A percentile compares a stretch with the other conserved stretches of the same genome.
phyloP scores from a whole-genome alignment of 2,888 invertebrate genomes.

The Archips crataeganus region DNA sequence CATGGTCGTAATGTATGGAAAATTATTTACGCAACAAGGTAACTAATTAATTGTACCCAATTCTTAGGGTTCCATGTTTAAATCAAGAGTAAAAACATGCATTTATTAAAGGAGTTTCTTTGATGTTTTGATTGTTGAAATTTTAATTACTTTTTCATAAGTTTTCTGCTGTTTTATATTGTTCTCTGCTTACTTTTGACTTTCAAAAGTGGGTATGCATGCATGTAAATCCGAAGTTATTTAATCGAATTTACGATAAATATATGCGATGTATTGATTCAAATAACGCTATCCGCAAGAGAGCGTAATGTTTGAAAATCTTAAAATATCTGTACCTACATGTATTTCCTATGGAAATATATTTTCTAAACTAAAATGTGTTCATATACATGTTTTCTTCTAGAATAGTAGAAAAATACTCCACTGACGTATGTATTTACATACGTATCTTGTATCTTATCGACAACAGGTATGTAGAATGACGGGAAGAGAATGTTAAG shows the following conservation, averaged over 20 bases:
- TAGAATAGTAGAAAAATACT: background rate
- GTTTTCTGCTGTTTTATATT: background rate
- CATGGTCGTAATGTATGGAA: background rate
- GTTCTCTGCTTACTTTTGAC: too few species aligned
- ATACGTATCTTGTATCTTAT: background rate
- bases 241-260: background rate
- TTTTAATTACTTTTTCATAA: background rate
- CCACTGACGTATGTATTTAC: background rate
- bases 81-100: too few species aligned
- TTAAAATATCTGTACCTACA: background rate
- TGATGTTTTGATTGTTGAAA: too few species aligned
- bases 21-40: background rate
- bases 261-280: background rate
- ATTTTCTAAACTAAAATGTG: conserved; percentile 19
- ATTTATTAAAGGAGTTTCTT: too few species aligned
- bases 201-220: background rate
- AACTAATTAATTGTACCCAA: background rate
- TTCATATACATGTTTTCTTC: conserved; percentile 15
- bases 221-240: background rate
- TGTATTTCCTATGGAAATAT: conserved; percentile 21
- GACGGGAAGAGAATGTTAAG: background rate
- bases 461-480: background rate
- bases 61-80: too few species aligned
- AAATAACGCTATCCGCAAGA: background rate
- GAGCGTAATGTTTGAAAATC: background rate